A percentile compares a stretch with the other conserved stretches of the same genome.
Conservation (phyloP, 2,888 invertebrate genomes). For the Candidula unifasciata region DNA sequence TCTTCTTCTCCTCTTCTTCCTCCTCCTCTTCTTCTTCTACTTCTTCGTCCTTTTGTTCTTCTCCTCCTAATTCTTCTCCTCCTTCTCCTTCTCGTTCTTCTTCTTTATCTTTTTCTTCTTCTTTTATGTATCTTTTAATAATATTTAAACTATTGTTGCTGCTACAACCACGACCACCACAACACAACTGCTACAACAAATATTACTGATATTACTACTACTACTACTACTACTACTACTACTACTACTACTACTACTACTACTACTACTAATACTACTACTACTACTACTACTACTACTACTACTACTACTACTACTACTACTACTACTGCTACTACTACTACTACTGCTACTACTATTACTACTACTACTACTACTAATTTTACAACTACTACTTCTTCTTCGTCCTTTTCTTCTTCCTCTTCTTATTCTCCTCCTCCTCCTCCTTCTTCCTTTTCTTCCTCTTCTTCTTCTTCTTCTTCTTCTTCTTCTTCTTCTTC, state of each 20-base stretch:
- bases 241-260: constrained; percentile 27
- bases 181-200: constrained; percentile 19
- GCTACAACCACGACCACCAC: constrained; percentile 21
- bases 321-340: constrained; percentile 37
- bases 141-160: neutral
- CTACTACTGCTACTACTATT: constrained; percentile 36
- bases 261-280: constrained; percentile 38
- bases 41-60: constrained; percentile 28
- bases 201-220: constrained; percentile 26
- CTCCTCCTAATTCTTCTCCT: constrained; percentile 25
- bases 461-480: neutral
- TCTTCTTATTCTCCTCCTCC: too few relatives aligned
- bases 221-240: constrained; percentile 24
- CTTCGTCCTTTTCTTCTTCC: too few relatives aligned
- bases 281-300: constrained; percentile 41
- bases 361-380: constrained; percentile 37
- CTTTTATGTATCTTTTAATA: neutral
- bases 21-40: constrained; percentile 31
- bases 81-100: constrained; percentile 22
- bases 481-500: constrained; percentile 15
- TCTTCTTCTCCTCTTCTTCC: neutral
- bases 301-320: constrained; percentile 27
- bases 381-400: constrained; percentile 5
- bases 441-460: neutral
- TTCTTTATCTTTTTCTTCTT: neutral